Evolutionary conservation across 2,113 vertebrate genomes (phyloP).

Genomic region (Hymenochirus boettgeri): DNA sequence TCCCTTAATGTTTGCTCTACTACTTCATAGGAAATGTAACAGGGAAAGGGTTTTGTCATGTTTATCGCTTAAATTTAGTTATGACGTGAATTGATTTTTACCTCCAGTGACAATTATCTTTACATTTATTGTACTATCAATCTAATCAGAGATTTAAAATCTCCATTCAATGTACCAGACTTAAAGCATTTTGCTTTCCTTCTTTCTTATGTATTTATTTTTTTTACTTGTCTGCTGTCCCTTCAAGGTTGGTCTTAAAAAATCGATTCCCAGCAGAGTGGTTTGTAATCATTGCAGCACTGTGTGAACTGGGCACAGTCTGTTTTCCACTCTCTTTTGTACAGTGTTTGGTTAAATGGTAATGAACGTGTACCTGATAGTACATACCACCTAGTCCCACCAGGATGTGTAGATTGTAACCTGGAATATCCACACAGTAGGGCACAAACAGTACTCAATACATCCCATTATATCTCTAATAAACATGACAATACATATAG

Average conservation of each 20-base stretch:
- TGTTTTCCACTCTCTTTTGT: no score
- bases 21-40: background rate
- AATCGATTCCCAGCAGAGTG: constrained; percentile 21
- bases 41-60: background rate
- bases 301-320: background rate
- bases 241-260: constrained; percentile 11
- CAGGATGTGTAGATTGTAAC: no score
- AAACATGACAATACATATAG: no score
- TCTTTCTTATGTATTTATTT: background rate
- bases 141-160: constrained; percentile 4
- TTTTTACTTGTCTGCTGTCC: constrained; percentile 28
- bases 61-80: background rate
- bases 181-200: constrained; percentile 8
- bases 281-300: constrained; percentile 23
- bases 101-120: constrained; percentile 6
- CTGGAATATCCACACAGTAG: no score
- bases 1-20: background rate
- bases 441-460: no score
- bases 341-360: no score
- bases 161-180: constrained; percentile 4
- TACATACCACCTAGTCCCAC: no score
- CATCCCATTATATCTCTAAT: no score
- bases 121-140: background rate
- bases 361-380: no score
- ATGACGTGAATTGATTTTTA: constrained; percentile 8